Evolutionary conservation across 2,888 invertebrate genomes (phyloP).

Genomic region (Acholoe squamosa): DNA sequence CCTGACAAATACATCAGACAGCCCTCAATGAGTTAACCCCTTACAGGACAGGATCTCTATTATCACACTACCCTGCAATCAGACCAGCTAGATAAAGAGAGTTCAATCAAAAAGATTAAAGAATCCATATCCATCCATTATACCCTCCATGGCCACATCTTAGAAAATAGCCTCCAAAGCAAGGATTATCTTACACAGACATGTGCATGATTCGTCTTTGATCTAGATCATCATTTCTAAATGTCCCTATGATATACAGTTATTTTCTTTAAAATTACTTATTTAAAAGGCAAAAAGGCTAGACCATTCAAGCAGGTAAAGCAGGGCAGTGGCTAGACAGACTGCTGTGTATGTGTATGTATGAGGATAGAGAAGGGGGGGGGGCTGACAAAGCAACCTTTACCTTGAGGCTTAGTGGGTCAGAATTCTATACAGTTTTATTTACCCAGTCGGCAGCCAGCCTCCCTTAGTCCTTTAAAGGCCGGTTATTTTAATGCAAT

Average conservation of each 20-base stretch:
- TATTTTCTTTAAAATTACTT: no score
- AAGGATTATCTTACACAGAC: background rate
- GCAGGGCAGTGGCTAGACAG: constrained; percentile 10
- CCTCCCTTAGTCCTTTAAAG: no score
- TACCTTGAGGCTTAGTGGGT: constrained; percentile 5
- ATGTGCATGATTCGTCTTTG: background rate
- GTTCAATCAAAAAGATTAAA: no score
- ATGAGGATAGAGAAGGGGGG: no score
- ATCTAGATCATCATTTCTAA: background rate
- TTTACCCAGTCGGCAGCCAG: constrained; percentile 1
- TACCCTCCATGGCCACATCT: background rate
- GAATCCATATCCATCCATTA: background rate
- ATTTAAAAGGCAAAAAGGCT: background rate
- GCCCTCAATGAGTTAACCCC: no score
- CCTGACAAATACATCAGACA: no score
- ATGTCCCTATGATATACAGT: background rate
- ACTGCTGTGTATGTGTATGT: background rate
- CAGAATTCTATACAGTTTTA: constrained; percentile 36
- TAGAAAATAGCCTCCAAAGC: no score
- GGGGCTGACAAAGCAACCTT: constrained; percentile 22
- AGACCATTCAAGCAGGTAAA: constrained; percentile 15
- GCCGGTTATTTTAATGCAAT: no score
- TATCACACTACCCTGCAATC: no score
- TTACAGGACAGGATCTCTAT: no score
- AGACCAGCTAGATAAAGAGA: no score